A percentile compares a stretch with the other conserved stretches of the same genome.
These are phyloP conservation scores for Gallinago media DNA, from an alignment of 2,113 vertebrate species.

Conservation along the genomic window DNA sequence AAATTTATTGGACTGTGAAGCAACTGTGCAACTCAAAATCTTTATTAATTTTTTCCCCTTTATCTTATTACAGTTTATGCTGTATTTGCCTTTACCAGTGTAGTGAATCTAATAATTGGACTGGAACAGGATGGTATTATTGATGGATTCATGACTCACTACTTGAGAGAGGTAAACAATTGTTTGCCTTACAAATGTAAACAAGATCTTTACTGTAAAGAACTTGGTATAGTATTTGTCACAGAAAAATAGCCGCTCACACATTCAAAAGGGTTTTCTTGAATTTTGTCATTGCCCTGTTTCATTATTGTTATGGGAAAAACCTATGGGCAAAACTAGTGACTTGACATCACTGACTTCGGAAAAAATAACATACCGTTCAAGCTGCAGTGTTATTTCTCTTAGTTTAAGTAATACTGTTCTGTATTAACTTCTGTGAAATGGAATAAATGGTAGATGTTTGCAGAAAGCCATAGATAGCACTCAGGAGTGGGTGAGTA, in stretches of 20 bases:
- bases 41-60: not conserved
- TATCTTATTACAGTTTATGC: slow-evolving; percentile 83
- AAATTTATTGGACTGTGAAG: not conserved
- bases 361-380: not conserved
- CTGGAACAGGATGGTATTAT: slow-evolving; percentile 95
- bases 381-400: not conserved
- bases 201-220: not conserved
- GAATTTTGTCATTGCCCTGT: not conserved
- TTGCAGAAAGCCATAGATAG: not conserved
- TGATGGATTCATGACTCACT: slow-evolving; percentile 94
- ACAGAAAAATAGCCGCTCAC: not conserved
- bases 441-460: not conserved
- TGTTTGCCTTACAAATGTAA: not conserved
- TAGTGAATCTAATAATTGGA: slow-evolving; percentile 92
- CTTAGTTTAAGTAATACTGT: not conserved
- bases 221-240: not conserved
- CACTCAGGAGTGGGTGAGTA: not conserved
- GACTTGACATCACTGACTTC: not conserved
- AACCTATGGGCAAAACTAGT: not conserved
- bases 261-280: not conserved
- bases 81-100: slow-evolving; percentile 89
- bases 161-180: slow-evolving; percentile 87
- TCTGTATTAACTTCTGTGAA: not conserved
- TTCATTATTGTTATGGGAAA: not conserved
- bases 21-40: not conserved